Percentiles rank a stretch among this genome's conserved stretches.
Evolutionary conservation across 2,888 invertebrate species (phyloP).

Genomic region (Andrena flavipes): DNA sequence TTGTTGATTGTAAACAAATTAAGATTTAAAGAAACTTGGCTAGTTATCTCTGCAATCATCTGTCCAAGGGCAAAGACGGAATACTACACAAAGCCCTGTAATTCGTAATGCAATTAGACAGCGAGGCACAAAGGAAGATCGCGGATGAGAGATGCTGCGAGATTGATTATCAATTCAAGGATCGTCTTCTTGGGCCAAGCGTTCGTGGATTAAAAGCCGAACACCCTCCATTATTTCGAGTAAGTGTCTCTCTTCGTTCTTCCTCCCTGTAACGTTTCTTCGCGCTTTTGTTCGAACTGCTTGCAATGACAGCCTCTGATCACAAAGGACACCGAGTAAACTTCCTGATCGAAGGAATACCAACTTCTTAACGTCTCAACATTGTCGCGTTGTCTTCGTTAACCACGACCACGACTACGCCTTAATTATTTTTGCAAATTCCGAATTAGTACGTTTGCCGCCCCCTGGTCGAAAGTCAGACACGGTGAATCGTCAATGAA

Average conservation of each 20-base stretch:
- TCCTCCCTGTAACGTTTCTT: constrained; percentile 19
- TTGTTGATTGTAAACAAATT: neutral
- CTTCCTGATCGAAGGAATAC: constrained; percentile 18
- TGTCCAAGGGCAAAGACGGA: constrained; percentile 2
- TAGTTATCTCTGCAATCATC: neutral
- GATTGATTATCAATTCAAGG: constrained; percentile 51
- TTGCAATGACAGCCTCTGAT: constrained; percentile 28
- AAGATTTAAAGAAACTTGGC: neutral
- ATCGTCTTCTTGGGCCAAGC: constrained; percentile 22
- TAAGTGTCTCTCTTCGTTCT: constrained; percentile 14
- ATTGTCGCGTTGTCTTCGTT: constrained; percentile 39
- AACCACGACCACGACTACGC: constrained; percentile 31
- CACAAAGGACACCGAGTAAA: constrained; percentile 33
- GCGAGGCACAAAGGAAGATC: constrained; percentile 36
- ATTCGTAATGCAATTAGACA: constrained; percentile 45
- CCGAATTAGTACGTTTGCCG: constrained; percentile 34
- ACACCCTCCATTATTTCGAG: constrained; percentile 53
- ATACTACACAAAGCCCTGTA: neutral
- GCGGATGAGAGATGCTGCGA: constrained; percentile 16
- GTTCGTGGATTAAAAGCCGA: constrained; percentile 57
- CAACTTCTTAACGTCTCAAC: constrained; percentile 44
- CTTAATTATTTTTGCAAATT: constrained; percentile 60
- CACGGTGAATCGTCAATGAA: constrained; percentile 54
- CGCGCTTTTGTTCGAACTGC: constrained; percentile 34
- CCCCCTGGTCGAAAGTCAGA: neutral